A percentile compares a stretch with the other conserved stretches of the same genome.
These are phyloP conservation scores for Clinocottus analis DNA, from an alignment of 2,113 vertebrate genomes.

Conservation along the genomic window DNA sequence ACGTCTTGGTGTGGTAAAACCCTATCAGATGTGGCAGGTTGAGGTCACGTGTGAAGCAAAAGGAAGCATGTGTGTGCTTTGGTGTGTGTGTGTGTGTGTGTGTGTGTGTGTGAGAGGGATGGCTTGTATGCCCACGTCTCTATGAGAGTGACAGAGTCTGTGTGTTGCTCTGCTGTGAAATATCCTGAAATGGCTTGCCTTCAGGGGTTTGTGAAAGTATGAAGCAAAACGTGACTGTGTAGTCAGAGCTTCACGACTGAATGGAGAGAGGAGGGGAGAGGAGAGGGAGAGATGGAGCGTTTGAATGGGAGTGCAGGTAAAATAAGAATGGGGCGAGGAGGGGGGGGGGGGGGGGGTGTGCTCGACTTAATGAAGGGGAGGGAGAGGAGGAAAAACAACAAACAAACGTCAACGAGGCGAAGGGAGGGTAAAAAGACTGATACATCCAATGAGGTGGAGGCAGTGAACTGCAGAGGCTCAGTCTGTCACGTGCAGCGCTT, in stretches of 20 bases:
- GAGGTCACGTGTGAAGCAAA: constrained; percentile 35
- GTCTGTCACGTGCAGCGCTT: constrained; percentile 64
- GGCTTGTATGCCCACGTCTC: constrained; percentile 37
- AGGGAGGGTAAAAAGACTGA: neutral
- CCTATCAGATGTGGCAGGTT: constrained; percentile 68
- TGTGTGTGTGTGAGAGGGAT: neutral
- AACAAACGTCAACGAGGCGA: constrained; percentile 40
- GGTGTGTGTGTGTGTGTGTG: constrained; percentile 8
- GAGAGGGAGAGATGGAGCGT: constrained; percentile 21
- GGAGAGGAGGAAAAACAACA: constrained; percentile 27
- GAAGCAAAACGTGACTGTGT: constrained; percentile 74
- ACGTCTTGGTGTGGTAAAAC: constrained; percentile 47
- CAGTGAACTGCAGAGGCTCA: constrained; percentile 29
- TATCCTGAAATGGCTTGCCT: constrained; percentile 76
- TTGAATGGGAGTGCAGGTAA: constrained; percentile 53
- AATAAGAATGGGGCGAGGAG: constrained; percentile 40
- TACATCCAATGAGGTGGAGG: constrained; percentile 8
- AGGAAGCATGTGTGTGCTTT: constrained; percentile 5
- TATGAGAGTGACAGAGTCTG: constrained; percentile 65
- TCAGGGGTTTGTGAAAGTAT: constrained; percentile 70
- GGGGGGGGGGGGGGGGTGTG: neutral
- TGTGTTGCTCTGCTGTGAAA: constrained; percentile 70
- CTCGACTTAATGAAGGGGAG: constrained; percentile 7
- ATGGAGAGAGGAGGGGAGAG: constrained; percentile 38
- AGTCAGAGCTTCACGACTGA: constrained; percentile 68